Base-by-base conservation (phyloP, 2,888 invertebrate species). In the Gastrophysa polygoni region DNA sequence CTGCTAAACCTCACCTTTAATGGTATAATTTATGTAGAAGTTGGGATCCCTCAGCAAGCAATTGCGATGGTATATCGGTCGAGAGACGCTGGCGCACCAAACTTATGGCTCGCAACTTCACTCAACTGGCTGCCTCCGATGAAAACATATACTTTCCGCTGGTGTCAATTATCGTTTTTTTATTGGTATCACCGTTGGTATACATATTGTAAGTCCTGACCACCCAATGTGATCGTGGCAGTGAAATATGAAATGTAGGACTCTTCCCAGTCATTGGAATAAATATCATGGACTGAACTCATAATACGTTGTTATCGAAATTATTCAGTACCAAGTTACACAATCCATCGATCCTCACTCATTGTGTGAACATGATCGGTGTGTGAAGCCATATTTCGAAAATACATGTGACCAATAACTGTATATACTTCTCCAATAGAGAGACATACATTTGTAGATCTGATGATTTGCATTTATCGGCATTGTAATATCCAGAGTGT, bases 1-100 rank as follows among this genome's bases (percentile, higher is more conserved):
- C 82, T 80, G 82, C 74, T 79, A 76, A 78, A 80, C 81, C 82
- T 81, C 82, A 81, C 82, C 82, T 82, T 82, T 82, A 82, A 82
- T 82, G 80, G 81, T 77, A 79, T 82, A 82, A 82, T 82, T 82
- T 83, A 82, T 82, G 81, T 76, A 73, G 73, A 70, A 70, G 71
- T 71, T 71, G 74, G 75, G 74, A 74, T 75, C 77, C 71, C 77
- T 71, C 74, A 72, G 75, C 71, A 68, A 73, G 76, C 54, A 44
- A 16, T 24, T 17, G 52, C 38, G 38, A 38, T 52, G 20, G 38
- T 73, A 72, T 66, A 61, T 61, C 48, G 18, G 38, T 32, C 48
- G 2, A 34, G 16, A 17, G 57, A 34, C 29, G 52, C 16, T 8
- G n/a, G 34, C 57, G 48, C 55, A 38, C 17, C 48, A 21, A 52